phyloP scores from a whole-genome alignment of 2,113 vertebrate genomes.

The Tetrao urogallus region DNA sequence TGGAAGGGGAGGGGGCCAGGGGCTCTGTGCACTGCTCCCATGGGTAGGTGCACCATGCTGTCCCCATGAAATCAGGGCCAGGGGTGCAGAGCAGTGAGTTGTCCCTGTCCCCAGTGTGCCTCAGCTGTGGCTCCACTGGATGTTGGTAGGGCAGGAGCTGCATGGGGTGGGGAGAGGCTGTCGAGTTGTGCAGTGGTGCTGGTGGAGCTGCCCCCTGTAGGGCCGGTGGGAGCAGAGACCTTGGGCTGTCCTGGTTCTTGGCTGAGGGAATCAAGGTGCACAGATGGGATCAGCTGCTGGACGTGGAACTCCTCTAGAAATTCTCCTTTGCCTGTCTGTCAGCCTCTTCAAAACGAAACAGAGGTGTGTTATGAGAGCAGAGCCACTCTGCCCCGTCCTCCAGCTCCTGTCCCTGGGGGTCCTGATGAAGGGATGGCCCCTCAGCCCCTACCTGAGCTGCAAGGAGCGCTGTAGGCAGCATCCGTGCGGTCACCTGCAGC shows the following conservation, averaged over 20 bases:
- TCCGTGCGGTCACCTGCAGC: slow-evolving; percentile 12
- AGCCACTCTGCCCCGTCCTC: background rate
- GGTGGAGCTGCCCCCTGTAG: rapidly evolving
- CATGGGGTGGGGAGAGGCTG: rapidly evolving
- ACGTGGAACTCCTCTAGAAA: background rate
- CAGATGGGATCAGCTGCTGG: rapidly evolving
- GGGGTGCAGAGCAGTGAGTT: rapidly evolving
- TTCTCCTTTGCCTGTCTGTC: background rate
- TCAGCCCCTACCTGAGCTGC: slow-evolving; percentile 37
- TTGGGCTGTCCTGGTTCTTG: rapidly evolving
- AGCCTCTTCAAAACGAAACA: background rate
- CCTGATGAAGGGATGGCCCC: rapidly evolving
- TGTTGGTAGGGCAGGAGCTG: background rate
- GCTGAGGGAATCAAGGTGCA: background rate
- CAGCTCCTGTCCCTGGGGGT: background rate
- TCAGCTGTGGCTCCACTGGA: rapidly evolving
- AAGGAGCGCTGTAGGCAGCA: slow-evolving; percentile 31
- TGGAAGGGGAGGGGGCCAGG: background rate
- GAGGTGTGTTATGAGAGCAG: rapidly evolving
- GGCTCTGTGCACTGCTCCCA: background rate
- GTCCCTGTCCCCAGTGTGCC: rapidly evolving
- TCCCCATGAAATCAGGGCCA: background rate
- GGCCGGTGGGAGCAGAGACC: background rate
- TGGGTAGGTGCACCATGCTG: rapidly evolving
- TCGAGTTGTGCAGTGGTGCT: background rate